Base-by-base conservation (phyloP, 2,888 invertebrate genomes). In the Sphaerophoria rueppellii region DNA sequence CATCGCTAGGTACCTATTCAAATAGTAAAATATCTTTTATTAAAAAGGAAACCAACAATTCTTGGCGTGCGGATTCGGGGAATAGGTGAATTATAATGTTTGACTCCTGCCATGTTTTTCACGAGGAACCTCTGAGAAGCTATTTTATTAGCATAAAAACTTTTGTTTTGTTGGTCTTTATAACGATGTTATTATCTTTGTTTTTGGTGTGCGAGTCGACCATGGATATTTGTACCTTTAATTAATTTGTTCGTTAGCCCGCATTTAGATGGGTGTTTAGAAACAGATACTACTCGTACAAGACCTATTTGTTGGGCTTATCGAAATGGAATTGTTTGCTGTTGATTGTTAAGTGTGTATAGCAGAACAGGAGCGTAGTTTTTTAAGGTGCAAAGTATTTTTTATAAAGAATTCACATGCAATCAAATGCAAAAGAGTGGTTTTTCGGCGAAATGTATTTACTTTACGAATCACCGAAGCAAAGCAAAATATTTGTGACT, bases 111-210 rank as follows among this genome's bases (percentile, higher is more conserved):
- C n/a, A 52, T 52, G 0, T 9, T 43, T 40, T 67, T 16, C 4
- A 24, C 24, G 24, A 24, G 24, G 24, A 37, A 65, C 65, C 50
- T 9, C 43, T 43, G 24, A 37, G 46, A 9, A 55, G 67, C 58
- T 35, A 60, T 72, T 78, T 78, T 67, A 78, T 78, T 72, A 54
- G 72, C 54, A 72, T 67, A 78, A 24, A 24, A 24, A 73, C 67
- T 72, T 78, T 78, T 60, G 63, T 63, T 43, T 40, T 57, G 72
- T 65, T 78, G 52, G 32, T 65, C 57, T 50, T 52, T 24, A 65
- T 50, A n/a, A 77, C 63, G 34, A 43, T 52, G 12, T 32, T 54
- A 24, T 54, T 50, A 37, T 60, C 6, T 57, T 3, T 4, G 52
- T 34, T n/a, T 43, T 32, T 48, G 50, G 65, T 46, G 46, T 35